Evolutionary conservation across 2,797 vertebrate genomes (phyloP).

Genomic region (Cossypha niveicapilla): DNA sequence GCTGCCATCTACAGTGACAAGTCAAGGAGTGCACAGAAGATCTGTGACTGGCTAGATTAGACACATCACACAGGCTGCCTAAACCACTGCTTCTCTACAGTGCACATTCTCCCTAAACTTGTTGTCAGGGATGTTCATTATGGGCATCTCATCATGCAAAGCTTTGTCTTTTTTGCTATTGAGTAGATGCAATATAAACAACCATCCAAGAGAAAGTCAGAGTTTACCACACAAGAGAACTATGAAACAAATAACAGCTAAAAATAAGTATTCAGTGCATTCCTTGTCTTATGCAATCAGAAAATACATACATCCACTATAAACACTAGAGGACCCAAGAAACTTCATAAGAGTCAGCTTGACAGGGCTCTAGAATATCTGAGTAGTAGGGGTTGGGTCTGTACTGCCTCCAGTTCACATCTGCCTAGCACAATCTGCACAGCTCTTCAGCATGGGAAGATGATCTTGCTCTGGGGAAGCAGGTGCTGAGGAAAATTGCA

Average conservation of each 20-base stretch:
- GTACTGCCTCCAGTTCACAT: background rate
- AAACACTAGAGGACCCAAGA: background rate
- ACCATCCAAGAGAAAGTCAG: background rate
- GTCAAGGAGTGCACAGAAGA: background rate
- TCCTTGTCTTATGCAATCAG: background rate
- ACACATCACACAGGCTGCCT: background rate
- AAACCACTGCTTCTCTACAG: background rate
- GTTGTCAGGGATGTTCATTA: background rate
- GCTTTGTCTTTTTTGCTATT: background rate
- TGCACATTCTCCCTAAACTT: background rate
- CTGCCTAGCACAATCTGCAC: background rate
- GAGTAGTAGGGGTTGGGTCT: background rate
- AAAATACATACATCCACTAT: background rate
- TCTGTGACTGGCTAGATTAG: background rate
- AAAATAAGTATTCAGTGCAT: background rate
- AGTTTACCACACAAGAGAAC: background rate
- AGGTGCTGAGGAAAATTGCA: background rate
- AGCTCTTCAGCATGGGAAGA: background rate
- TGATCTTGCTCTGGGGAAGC: background rate
- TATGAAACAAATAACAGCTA: background rate
- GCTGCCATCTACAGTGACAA: background rate
- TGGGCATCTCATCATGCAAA: background rate
- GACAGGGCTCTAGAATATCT: background rate
- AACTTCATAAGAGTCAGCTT: background rate
- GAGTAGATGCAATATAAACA: background rate